Evolutionary conservation across 2,888 invertebrate species (phyloP), one percentile per base, ranked within the genome.

Genomic region (Habrosyne pyritoides): DNA sequence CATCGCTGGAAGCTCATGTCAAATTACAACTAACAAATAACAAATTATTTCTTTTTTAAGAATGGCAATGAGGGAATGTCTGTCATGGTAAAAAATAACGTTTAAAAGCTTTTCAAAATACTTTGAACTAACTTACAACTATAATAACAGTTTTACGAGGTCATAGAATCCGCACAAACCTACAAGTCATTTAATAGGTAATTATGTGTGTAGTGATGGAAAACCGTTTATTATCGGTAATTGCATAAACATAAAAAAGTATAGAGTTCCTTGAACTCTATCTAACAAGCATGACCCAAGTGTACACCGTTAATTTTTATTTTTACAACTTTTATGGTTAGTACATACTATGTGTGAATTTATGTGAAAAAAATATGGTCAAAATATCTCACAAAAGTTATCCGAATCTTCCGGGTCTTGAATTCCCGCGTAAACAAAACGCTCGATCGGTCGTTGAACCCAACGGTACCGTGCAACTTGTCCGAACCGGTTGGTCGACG

Each of bases 391-490:
- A 76, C 73, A 72, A 69, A 77, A 73, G n/a, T 73, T 69, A 62
- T 72, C 69, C 60, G 61, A 77, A 73, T 67, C 75, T 72, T 76
- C 67, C 66, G 75, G 68, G 71, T 71, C 62, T 68, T 55, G 53
- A 60, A 73, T 86, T 86, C 79, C 81, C 86, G 87, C 85, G 87
- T 89, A 90, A 91, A 90, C 89, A 87, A 86, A 87, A 83, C 81
- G 72, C 69, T 60, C 59, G 61, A 60, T 55, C 57, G 89, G 85
- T 83, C 87, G 73, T 79, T 83, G 86, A 89, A 83, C 91, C 86
- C 89, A 91, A 91, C 91, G 91, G 91, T 89, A 91, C 84, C 75
- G 75, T 72, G 83, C 80, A 80, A 84, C 84, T 85, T 83, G 81
- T 69, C 67, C 74, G 76, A 83, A 82, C 86, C 79, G 82, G 83